Evolutionary conservation across 2,888 invertebrate species (phyloP).

Genomic region (Elegia similella): DNA sequence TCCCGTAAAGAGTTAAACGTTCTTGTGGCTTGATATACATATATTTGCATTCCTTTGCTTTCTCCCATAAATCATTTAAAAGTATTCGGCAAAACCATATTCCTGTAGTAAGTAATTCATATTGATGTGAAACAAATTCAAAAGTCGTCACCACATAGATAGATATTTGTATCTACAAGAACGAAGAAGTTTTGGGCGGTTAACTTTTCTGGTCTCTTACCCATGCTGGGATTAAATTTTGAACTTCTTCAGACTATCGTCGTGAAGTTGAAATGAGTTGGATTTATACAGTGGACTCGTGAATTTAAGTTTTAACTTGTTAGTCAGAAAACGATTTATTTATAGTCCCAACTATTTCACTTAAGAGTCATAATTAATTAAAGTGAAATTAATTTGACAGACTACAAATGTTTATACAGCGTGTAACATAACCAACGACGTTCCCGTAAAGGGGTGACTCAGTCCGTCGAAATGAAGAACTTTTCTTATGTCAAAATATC

Average conservation of each 20-base stretch:
- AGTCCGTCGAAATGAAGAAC: no score
- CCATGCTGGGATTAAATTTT: conserved; percentile 69
- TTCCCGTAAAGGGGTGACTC: no score
- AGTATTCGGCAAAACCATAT: neutral
- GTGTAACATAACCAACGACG: no score
- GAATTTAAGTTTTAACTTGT: conserved; percentile 38
- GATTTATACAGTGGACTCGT: conserved; percentile 57
- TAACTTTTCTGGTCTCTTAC: conserved; percentile 71
- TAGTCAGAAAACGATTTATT: conserved; percentile 26
- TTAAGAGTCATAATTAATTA: conserved; percentile 3
- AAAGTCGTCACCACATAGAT: conserved; percentile 4
- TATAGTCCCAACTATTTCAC: conserved; percentile 20
- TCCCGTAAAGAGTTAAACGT: no score
- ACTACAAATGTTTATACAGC: no score
- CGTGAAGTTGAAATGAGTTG: conserved; percentile 66
- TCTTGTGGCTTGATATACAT: no score
- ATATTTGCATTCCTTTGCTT: neutral
- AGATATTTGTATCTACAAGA: conserved; percentile 23
- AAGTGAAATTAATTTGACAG: no score
- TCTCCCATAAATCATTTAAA: no score
- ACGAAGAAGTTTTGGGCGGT: conserved; percentile 57
- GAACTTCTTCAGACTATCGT: conserved; percentile 66
- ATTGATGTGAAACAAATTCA: neutral
- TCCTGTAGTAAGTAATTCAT: neutral
- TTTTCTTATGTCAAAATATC: no score